Evolutionary conservation across 2,888 invertebrate genomes (phyloP), one percentile per base, ranked within the genome.

Genomic region (Protonemura montana): DNA sequence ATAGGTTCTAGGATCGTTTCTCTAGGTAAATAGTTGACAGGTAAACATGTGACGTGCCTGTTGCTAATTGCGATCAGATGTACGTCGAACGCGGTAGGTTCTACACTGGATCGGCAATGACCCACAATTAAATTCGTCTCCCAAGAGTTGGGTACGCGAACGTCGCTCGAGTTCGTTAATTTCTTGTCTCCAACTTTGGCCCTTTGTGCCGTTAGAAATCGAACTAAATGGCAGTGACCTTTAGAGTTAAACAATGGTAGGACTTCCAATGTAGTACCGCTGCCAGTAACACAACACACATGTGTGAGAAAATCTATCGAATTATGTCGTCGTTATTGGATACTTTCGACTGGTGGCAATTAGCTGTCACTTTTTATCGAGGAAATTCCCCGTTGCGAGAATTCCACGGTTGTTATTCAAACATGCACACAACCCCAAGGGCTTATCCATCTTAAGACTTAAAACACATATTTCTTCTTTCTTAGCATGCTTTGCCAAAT

Each of bases 141-240:
- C n/a, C 81, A 81, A 81, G n/a, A n/a, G n/a, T n/a, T 6, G 81
- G 81, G 25, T 78, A 78, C 78, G 27, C 78, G 10, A 21, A 78
- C 28, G 25, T 78, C 1, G 27, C 28, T 21, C 16, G 21, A 21
- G 5, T 6, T 30, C 30, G 13, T 30, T 81, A 81, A 5, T 29
- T 81, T n/a, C 30, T 29, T 30, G n/a, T 7, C 10, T 21, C 26
- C 30, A 30, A 29, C 81, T 81, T 81, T 27, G n/a, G 28, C 27
- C 30, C 27, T 78, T 78, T 81, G 81, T 81, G 28, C 81, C 81
- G 81, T 81, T 81, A 81, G 81, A 81, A 28, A 30, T 28, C 30
- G 6, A 21, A 30, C 1, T 30, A 81, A n/a, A 30, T 81, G 30
- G 29, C 81, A 81, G 81, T 81, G 81, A 81, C 28, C 81, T 81